Base-by-base conservation (phyloP, 2,888 invertebrate genomes). In the Trichacis sp. region DNA sequence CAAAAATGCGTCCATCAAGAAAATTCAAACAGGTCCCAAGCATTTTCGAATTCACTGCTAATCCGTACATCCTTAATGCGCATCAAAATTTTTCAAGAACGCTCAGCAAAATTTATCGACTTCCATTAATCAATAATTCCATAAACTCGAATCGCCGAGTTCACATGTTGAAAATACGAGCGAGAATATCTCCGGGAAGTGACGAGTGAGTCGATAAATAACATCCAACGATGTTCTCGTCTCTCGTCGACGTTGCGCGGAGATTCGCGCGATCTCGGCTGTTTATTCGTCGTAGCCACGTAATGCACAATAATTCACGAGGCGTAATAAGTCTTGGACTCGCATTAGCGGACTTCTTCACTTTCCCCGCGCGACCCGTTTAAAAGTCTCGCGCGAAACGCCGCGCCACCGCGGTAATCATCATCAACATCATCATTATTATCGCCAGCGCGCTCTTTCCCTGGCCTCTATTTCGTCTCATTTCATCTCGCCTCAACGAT, bases 351-450 rank as follows among this genome's bases (percentile, higher is more conserved):
- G 61, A 61, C 66, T 59, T 69, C 63, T 61, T 67, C 49, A 60
- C 59, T 46, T 64, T 56, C 67, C 50, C 62, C 59, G 53, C 61
- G 59, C 64, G 61, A 57, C 60, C 64, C 60, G 73, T 72, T 69
- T 68, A 69, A 70, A 70, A 56, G 53, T 59, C 53, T 51, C 48
- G 52, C 61, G 55, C 64, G 63, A 68, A 68, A 61, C 69, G 62
- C 66, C 65, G 71, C 55, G 68, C 76, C 65, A 58, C 70, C 72
- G 73, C 65, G 71, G 77, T 76, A 80, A 81, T 81, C 79, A 81
- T 77, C 80, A 75, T 77, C 79, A 78, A 72, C 77, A 72, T 80
- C 81, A 81, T 81, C 79, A 83, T 81, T 82, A 83, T 83, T 81
- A 81, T 80, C 77, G 74, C 73, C 75, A 72, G 68, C 73, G 64